phyloP scores from a whole-genome alignment of 2,113 vertebrate genomes.

The Brachyhypopomus gauderio region DNA sequence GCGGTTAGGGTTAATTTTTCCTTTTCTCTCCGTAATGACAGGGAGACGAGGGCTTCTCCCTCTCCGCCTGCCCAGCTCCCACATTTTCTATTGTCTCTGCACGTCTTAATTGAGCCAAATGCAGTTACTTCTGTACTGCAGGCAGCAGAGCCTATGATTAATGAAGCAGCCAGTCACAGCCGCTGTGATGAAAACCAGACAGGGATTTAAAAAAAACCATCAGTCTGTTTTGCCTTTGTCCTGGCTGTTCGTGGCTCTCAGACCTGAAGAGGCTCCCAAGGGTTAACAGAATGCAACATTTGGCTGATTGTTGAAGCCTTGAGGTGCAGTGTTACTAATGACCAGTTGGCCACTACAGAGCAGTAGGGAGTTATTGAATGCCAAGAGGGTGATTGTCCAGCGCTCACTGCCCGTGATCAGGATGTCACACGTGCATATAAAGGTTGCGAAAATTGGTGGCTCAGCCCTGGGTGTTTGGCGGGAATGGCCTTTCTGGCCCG shows the following conservation, averaged over 20 bases:
- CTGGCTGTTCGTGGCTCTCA: slow-evolving; percentile 52
- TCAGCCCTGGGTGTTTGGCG: slow-evolving; percentile 37
- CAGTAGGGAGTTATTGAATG: slow-evolving; percentile 62
- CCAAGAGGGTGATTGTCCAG: slow-evolving; percentile 48
- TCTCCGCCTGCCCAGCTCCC: slow-evolving; percentile 72
- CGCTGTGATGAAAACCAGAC: slow-evolving; percentile 76
- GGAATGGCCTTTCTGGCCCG: slow-evolving; percentile 40
- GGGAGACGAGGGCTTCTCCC: slow-evolving; percentile 69
- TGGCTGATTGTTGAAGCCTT: slow-evolving; percentile 53
- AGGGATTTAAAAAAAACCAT: slow-evolving; percentile 58
- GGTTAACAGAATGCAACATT: slow-evolving; percentile 36
- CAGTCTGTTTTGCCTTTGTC: slow-evolving; percentile 67
- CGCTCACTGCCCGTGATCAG: slow-evolving; percentile 52
- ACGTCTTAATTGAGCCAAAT: slow-evolving; percentile 80
- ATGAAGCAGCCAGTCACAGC: slow-evolving; percentile 75
- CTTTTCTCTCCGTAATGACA: slow-evolving; percentile 78
- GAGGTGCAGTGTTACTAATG: slow-evolving; percentile 56
- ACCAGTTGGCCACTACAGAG: slow-evolving; percentile 45
- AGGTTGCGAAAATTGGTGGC: slow-evolving; percentile 49
- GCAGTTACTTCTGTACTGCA: slow-evolving; percentile 75
- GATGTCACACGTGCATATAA: slow-evolving; percentile 59
- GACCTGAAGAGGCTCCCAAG: slow-evolving; percentile 56
- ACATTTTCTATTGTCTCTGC: slow-evolving; percentile 78
- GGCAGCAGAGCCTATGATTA: slow-evolving; percentile 78
- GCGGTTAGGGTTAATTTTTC: slow-evolving; percentile 80